phyloP scores from a whole-genome alignment of 2,888 invertebrate species.

The Sminthurides aquaticus region DNA sequence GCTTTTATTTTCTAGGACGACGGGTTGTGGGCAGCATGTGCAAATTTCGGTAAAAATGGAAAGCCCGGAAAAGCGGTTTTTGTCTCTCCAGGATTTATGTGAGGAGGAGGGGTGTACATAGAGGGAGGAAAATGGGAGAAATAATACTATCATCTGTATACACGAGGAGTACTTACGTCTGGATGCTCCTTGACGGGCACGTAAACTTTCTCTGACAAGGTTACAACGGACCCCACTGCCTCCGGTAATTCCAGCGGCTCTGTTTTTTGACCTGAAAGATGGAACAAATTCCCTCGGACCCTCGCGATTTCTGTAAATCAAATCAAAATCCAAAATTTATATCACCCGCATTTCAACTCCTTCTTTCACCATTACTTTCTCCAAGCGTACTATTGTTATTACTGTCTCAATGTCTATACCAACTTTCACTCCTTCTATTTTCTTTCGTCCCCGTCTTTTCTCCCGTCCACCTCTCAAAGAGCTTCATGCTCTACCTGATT shows the following conservation, averaged over 20 bases:
- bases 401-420: background rate
- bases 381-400: background rate
- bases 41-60: too few relatives aligned
- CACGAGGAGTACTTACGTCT: conserved; percentile 73
- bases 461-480: too few relatives aligned
- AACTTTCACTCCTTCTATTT: background rate
- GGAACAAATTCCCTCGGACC: conserved; percentile 95
- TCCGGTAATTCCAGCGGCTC: conserved; percentile 87
- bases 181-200: conserved; percentile 99
- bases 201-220: conserved; percentile 97
- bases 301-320: conserved; percentile 88
- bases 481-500: too few relatives aligned
- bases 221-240: conserved; percentile 79
- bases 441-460: background rate
- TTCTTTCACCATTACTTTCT: conserved; percentile 9
- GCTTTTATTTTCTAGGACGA: too few relatives aligned
- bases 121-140: background rate
- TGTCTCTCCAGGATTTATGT: too few relatives aligned
- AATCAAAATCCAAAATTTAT: conserved; percentile 31
- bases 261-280: conserved; percentile 94
- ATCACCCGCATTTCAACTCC: background rate
- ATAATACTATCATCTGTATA: too few relatives aligned
- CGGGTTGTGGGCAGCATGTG: too few relatives aligned
- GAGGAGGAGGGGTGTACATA: too few relatives aligned
- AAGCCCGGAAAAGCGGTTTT: too few relatives aligned